Evolutionary conservation across 2,113 vertebrate genomes (phyloP).

Genomic region (Clinocottus analis): DNA sequence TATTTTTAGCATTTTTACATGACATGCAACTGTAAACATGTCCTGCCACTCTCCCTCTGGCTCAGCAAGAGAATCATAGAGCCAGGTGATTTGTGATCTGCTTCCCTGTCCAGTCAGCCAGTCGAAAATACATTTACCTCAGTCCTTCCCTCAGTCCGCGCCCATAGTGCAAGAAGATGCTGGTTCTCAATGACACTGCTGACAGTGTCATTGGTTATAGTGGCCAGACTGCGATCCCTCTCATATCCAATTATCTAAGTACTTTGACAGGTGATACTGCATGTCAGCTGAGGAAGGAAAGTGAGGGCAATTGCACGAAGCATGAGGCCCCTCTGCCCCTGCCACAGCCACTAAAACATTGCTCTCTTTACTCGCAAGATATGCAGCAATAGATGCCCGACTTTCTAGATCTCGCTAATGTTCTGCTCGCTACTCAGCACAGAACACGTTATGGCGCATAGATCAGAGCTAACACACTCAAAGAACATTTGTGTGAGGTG

Average conservation of each 20-base stretch:
- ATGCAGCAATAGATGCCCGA: conserved; percentile 85
- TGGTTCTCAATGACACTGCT: conserved; percentile 70
- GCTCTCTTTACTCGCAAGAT: conserved; percentile 92
- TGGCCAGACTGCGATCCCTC: conserved; percentile 72
- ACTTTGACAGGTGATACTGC: conserved; percentile 91
- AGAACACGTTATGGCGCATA: conserved; percentile 84
- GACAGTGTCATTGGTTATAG: conserved; percentile 79
- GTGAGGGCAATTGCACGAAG: conserved; percentile 67
- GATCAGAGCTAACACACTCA: conserved; percentile 85
- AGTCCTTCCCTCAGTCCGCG: conserved; percentile 68
- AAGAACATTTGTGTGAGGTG: conserved; percentile 82
- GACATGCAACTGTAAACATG: conserved; percentile 73
- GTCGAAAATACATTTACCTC: conserved; percentile 74
- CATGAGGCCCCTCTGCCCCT: conserved; percentile 72
- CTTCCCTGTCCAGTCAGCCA: conserved; percentile 70
- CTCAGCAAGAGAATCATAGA: conserved; percentile 63
- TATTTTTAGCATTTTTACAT: conserved; percentile 82
- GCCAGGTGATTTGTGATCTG: conserved; percentile 79
- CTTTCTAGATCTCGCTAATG: conserved; percentile 88
- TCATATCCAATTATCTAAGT: conserved; percentile 86
- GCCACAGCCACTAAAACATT: conserved; percentile 87
- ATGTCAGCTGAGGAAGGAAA: conserved; percentile 92
- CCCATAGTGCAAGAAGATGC: conserved; percentile 75
- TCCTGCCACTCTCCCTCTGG: conserved; percentile 57
- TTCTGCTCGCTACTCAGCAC: conserved; percentile 84